Conservation (phyloP, 2,797 vertebrate genomes). For the Bufotes viridis region DNA sequence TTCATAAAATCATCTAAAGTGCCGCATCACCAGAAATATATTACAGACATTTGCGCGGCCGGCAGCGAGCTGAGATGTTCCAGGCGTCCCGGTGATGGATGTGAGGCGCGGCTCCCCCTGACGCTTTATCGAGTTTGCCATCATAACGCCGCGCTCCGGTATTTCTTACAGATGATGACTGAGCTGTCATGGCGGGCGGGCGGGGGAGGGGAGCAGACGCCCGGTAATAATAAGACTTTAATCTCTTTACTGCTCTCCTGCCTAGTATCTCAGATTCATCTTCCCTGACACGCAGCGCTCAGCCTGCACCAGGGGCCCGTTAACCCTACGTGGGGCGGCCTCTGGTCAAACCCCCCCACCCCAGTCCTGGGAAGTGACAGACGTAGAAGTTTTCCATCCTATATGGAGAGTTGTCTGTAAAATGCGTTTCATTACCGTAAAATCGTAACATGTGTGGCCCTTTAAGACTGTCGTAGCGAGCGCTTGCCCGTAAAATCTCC, state of each 20-base stretch:
- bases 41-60: slow-evolving; percentile 99
- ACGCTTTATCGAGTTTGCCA: slow-evolving; percentile 99
- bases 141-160: slow-evolving; percentile 96
- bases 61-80: slow-evolving; percentile 94
- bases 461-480: no score
- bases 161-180: slow-evolving; percentile 89
- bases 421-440: no score
- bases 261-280: slow-evolving; percentile 85
- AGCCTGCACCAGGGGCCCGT: slow-evolving; percentile 68
- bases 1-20: slow-evolving; percentile 79
- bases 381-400: no score
- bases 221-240: slow-evolving; percentile 83
- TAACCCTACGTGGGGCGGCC: neutral
- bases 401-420: no score
- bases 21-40: slow-evolving; percentile 80
- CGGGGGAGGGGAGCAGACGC: slow-evolving; percentile 66
- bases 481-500: no score
- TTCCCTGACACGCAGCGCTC: slow-evolving; percentile 83
- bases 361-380: no score
- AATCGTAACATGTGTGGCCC: no score
- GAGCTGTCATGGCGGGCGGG: slow-evolving; percentile 80
- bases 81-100: slow-evolving; percentile 96
- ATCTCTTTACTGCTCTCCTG: slow-evolving; percentile 83
- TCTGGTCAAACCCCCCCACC: no score
- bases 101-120: slow-evolving; percentile 83